Evolutionary conservation across 1,140 invertebrate genomes (phyloP).

Genomic region (Andrena cerasifolii): DNA sequence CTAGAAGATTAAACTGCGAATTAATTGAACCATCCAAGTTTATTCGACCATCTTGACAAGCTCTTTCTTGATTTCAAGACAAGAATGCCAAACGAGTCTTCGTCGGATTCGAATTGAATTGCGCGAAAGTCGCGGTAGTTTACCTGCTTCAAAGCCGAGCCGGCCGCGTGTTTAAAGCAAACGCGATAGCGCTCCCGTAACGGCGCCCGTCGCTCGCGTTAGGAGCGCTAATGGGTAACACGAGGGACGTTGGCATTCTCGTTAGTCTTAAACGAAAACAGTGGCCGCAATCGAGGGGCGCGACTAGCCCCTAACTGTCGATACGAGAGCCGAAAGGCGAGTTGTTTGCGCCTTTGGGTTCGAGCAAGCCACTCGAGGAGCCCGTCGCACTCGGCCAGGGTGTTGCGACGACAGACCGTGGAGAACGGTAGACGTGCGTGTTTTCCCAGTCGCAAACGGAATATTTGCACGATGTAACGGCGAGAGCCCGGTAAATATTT

Average conservation of each 20-base stretch:
- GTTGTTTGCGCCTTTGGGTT: slow-evolving; percentile 7
- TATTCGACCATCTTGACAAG: too few species aligned
- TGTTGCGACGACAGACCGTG: slow-evolving; percentile 35
- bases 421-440: slow-evolving; percentile 46
- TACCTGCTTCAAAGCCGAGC: too few species aligned
- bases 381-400: slow-evolving; percentile 34
- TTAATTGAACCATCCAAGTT: too few species aligned
- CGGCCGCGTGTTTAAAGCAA: too few species aligned
- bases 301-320: slow-evolving; percentile 1
- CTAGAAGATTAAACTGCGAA: not conserved
- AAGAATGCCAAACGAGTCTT: too few species aligned
- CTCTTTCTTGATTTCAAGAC: too few species aligned
- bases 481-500: slow-evolving; percentile 68
- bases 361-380: slow-evolving; percentile 10
- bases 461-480: slow-evolving; percentile 66
- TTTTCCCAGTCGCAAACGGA: slow-evolving; percentile 61
- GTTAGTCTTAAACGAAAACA: slow-evolving; percentile 16
- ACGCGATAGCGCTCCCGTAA: not conserved
- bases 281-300: not conserved
- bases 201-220: not conserved
- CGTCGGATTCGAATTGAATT: too few species aligned
- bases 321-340: slow-evolving; percentile 8
- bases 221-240: not conserved
- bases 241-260: not conserved
- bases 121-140: too few species aligned